Evolutionary conservation across 2,888 invertebrate species (phyloP).

Genomic region (Hemithea aestivaria): DNA sequence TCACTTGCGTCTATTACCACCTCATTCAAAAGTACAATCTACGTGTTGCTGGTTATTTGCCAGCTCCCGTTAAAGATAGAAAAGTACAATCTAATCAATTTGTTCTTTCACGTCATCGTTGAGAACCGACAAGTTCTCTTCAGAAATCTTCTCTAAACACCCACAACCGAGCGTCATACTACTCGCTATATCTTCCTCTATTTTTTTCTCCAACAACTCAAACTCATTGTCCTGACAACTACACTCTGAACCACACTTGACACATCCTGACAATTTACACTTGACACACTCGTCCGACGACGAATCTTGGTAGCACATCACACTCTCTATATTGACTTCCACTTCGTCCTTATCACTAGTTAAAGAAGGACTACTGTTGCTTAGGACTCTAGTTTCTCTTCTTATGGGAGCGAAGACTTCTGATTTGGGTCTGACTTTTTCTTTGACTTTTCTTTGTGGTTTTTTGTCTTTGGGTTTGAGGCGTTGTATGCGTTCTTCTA

Average conservation of each 20-base stretch:
- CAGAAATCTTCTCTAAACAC: conserved; percentile 64
- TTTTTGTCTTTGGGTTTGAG: conserved; percentile 55
- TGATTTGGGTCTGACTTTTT: conserved; percentile 46
- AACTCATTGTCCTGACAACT: conserved; percentile 62
- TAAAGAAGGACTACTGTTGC: conserved; percentile 61
- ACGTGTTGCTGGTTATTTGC: too few species aligned
- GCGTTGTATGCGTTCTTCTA: conserved; percentile 64
- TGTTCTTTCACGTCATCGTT: conserved; percentile 47
- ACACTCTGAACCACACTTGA: too few species aligned
- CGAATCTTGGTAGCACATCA: conserved; percentile 65
- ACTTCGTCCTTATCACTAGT: conserved; percentile 44
- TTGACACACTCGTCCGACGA: conserved; percentile 67
- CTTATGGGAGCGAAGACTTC: conserved; percentile 44
- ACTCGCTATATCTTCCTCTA: conserved; percentile 56
- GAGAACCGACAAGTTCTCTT: conserved; percentile 58
- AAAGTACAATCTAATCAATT: too few species aligned
- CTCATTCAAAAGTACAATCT: too few species aligned
- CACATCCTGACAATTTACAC: too few species aligned
- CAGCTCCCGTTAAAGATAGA: too few species aligned
- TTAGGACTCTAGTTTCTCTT: conserved; percentile 46
- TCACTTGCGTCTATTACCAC: too few species aligned
- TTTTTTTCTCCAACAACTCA: conserved; percentile 57
- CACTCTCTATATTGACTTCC: conserved; percentile 66
- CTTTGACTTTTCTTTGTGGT: conserved; percentile 22
- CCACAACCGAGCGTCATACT: conserved; percentile 42